phyloP scores from a whole-genome alignment of 2,888 invertebrate genomes.

The Panopea generosa region DNA sequence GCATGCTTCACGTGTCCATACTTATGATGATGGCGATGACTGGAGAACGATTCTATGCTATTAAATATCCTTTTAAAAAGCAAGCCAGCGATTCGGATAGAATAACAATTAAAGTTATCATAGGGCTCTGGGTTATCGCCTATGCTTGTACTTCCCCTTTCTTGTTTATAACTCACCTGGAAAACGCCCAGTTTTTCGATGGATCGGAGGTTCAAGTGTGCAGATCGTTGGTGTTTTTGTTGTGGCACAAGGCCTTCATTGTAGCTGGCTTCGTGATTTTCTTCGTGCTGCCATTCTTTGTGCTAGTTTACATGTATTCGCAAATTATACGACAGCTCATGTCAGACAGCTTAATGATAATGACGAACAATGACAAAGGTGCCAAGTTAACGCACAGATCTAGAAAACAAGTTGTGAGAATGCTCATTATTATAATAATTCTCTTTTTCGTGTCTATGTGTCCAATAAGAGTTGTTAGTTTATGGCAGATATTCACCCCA shows the following conservation, averaged over 20 bases:
- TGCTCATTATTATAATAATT: conserved; percentile 85
- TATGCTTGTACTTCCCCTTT: conserved; percentile 89
- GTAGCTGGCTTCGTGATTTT: conserved; percentile 92
- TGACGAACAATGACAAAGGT: conserved; percentile 32
- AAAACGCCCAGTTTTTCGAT: conserved; percentile 90
- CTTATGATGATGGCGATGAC: conserved; percentile 96
- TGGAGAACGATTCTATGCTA: conserved; percentile 95
- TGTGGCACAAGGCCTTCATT: conserved; percentile 93
- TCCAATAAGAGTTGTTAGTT: conserved; percentile 94
- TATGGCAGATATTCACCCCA: conserved; percentile 94
- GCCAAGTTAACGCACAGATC: conserved; percentile 39
- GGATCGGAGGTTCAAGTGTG: conserved; percentile 91
- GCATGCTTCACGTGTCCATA: conserved; percentile 96
- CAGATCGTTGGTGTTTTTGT: conserved; percentile 91
- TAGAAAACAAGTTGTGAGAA: conserved; percentile 75
- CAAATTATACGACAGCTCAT: conserved; percentile 64
- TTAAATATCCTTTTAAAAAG: conserved; percentile 94
- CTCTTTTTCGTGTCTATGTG: conserved; percentile 96
- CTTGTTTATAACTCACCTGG: conserved; percentile 92
- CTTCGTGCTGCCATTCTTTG: conserved; percentile 93
- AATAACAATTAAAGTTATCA: conserved; percentile 79
- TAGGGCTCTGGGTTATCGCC: conserved; percentile 83
- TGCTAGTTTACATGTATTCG: conserved; percentile 93
- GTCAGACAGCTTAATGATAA: conserved; percentile 35
- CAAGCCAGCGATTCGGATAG: conserved; percentile 84